These are phyloP conservation scores for Drosophila bocki DNA, from an alignment of 1,140 invertebrate genomes.

Conservation along the genomic window DNA sequence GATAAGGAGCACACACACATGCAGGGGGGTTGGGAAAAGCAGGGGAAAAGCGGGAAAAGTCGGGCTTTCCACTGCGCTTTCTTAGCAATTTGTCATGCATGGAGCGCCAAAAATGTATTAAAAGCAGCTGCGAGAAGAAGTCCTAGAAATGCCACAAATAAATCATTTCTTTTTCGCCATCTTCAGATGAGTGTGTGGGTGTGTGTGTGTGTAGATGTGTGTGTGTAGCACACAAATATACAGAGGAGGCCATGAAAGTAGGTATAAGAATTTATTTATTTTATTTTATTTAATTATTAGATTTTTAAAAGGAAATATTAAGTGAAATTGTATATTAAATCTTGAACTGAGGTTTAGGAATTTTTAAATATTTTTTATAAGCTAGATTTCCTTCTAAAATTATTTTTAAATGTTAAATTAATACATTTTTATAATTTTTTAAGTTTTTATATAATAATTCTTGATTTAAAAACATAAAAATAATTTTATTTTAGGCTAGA, in stretches of 20 bases:
- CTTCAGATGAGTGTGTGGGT: constrained; percentile 14
- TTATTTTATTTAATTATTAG: neutral
- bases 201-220: constrained; percentile 18
- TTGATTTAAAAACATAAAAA: neutral
- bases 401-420: neutral
- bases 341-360: too few relatives aligned
- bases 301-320: neutral
- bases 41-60: constrained; percentile 5
- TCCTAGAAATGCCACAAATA: constrained; percentile 80
- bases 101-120: constrained; percentile 82
- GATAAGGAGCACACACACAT: constrained; percentile 58
- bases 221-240: neutral
- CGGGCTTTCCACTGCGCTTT: constrained; percentile 60
- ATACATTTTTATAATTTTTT: too few relatives aligned
- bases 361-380: neutral
- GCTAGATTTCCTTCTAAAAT: neutral
- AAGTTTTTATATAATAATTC: neutral
- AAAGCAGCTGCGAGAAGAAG: constrained; percentile 71
- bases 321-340: too few relatives aligned
- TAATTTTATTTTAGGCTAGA: neutral
- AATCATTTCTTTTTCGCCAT: constrained; percentile 72
- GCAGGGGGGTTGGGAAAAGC: neutral
- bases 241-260: neutral
- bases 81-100: constrained; percentile 83
- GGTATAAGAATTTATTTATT: neutral